A percentile compares a stretch with the other conserved stretches of the same genome.
Conservation (phyloP, 2,113 vertebrate genomes). For the Haemorhous mexicanus region DNA sequence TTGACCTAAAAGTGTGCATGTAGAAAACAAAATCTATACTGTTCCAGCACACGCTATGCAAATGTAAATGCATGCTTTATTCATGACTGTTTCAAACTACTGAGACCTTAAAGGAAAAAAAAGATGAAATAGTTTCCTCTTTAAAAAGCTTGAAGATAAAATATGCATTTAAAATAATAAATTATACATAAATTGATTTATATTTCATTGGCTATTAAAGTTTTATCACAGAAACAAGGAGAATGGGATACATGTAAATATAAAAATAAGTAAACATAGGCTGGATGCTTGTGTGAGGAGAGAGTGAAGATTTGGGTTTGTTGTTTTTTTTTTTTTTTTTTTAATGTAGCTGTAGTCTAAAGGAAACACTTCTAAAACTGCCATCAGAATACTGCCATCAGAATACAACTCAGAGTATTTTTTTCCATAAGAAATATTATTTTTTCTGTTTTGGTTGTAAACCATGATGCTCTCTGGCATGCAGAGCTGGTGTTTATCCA, state of each 20-base stretch:
- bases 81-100: constrained; percentile 73
- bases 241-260: constrained; percentile 64
- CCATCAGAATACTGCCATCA: not conserved
- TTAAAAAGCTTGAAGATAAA: constrained; percentile 74
- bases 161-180: constrained; percentile 78
- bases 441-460: constrained; percentile 25
- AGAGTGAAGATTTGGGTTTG: not conserved
- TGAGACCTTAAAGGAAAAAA: constrained; percentile 67
- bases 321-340: not conserved
- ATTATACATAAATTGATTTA: constrained; percentile 74
- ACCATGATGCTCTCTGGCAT: not conserved
- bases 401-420: not conserved
- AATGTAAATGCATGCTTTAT: constrained; percentile 77
- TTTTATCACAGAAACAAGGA: constrained; percentile 76
- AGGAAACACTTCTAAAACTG: not conserved
- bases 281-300: not conserved
- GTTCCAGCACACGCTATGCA: constrained; percentile 67
- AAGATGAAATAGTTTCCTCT: constrained; percentile 62
- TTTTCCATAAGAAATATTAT: not conserved
- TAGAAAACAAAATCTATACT: constrained; percentile 68
- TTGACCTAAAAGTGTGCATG: constrained; percentile 63
- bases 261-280: constrained; percentile 53
- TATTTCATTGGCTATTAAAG: constrained; percentile 74
- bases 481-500: not conserved
- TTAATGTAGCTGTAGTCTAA: not conserved